Base-by-base conservation (phyloP, 2,113 vertebrate species). In the Nothocercus nigrocapillus region DNA sequence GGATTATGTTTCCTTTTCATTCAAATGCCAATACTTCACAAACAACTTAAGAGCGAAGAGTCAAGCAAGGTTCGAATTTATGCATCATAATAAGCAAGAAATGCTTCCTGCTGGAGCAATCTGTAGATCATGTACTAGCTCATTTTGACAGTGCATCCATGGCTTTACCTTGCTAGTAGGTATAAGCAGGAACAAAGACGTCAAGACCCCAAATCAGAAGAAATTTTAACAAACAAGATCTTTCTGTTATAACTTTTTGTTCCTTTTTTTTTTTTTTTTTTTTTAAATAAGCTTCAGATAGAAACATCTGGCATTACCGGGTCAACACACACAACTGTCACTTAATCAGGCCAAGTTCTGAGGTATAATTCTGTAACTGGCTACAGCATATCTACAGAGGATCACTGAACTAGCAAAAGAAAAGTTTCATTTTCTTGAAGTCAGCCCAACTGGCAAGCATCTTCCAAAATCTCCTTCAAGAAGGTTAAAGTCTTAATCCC, bases 221-320 rank as follows among this genome's bases (percentile, higher is more conserved):
- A 49, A 49, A 7, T 54, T 54, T 81, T 32, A 84, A 81, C 47
- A 72, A 91, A 77, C 18, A 80, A 68, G 53, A 87, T 62, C 15
- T 82, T 73, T 27, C 28, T 38, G 54, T 81, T 75, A 85, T 5
- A 75, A 76, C 75, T 92, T 93, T 85, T 83, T 27, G 64, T 79
- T 78, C 36, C 36, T n/a, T n/a, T n/a, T n/a, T n/a, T n/a, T n/a
- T n/a, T n/a, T n/a, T n/a, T 15, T 30, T 53, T 73, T 79, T 56
- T 21, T 68, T 93, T 88, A 80, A 53, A 86, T 95, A 93, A 82
- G 38, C 62, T 94, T 88, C 92, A 86, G 88, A 96, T 82, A 94
- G 58, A 92, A 95, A 86, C 64, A 66, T 58, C 77, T 79, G 81
- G 92, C 86, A 93, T 14, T 73, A 81, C 44, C 69, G 77, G 77